Conservation (phyloP, 2,888 invertebrate species). For the Caenorhabditis virilis region DNA sequence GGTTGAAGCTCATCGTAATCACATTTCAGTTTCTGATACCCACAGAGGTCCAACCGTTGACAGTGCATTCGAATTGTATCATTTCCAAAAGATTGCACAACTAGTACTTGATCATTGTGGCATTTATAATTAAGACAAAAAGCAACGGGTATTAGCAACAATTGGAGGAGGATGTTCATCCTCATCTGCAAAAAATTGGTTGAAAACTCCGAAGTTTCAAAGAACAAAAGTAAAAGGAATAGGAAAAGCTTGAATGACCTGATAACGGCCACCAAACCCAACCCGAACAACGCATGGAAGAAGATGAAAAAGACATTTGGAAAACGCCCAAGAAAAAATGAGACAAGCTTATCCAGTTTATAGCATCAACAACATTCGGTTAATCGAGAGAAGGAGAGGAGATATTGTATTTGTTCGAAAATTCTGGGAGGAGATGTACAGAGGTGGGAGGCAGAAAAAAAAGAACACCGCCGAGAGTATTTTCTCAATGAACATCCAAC, state of each 20-base stretch:
- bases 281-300: neutral
- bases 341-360: slow-evolving; percentile 45
- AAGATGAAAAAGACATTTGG: too few species aligned
- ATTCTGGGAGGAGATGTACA: too few species aligned
- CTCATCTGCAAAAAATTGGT: slow-evolving; percentile 40
- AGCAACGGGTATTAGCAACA: slow-evolving; percentile 11
- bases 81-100: slow-evolving; percentile 67
- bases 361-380: slow-evolving; percentile 18
- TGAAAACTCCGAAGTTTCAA: neutral
- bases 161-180: slow-evolving; percentile 34
- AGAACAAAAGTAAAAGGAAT: neutral
- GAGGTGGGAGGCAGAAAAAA: too few species aligned
- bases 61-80: slow-evolving; percentile 68
- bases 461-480: too few species aligned
- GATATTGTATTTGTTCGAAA: too few species aligned
- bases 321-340: too few species aligned
- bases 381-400: too few species aligned
- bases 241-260: neutral
- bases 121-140: slow-evolving; percentile 47
- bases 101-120: slow-evolving; percentile 58
- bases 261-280: neutral
- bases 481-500: too few species aligned
- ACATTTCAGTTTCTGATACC: slow-evolving; percentile 61
- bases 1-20: slow-evolving; percentile 65
- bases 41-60: slow-evolving; percentile 65